Evolutionary conservation across 2,888 invertebrate genomes (phyloP).

Genomic region (Hyalella azteca): DNA sequence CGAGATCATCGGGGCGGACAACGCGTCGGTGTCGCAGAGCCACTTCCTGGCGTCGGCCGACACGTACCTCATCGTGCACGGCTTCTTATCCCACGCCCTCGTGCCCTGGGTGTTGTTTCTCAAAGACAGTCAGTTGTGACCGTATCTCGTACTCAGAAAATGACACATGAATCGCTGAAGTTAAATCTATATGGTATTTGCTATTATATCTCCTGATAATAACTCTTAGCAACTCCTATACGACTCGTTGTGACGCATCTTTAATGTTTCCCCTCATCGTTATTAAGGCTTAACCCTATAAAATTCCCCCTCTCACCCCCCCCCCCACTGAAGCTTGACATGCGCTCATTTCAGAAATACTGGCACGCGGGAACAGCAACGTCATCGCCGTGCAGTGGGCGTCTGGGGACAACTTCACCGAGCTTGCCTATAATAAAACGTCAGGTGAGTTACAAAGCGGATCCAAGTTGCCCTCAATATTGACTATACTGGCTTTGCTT

Average conservation of each 20-base stretch:
- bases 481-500: no score
- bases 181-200: no score
- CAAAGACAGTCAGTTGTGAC: slow-evolving; percentile 49
- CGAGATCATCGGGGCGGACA: not conserved
- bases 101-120: slow-evolving; percentile 44
- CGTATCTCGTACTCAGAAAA: no score
- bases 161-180: no score
- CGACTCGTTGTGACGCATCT: no score
- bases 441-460: slow-evolving; percentile 9
- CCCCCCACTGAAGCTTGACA: no score
- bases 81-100: slow-evolving; percentile 44
- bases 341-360: slow-evolving; percentile 48
- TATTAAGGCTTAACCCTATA: no score
- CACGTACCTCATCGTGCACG: slow-evolving; percentile 51
- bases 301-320: no score
- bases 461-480: no score
- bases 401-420: slow-evolving; percentile 35
- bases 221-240: no score
- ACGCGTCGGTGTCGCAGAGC: not conserved
- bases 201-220: no score
- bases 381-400: slow-evolving; percentile 57
- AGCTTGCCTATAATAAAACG: not conserved
- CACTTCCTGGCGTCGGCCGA: not conserved
- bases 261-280: no score
- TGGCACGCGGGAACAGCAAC: slow-evolving; percentile 43